Percentiles rank a stretch among this genome's conserved stretches.
Evolutionary conservation across 2,113 vertebrate species (phyloP).

Genomic region (Hypocryptadius cinnamomeus): DNA sequence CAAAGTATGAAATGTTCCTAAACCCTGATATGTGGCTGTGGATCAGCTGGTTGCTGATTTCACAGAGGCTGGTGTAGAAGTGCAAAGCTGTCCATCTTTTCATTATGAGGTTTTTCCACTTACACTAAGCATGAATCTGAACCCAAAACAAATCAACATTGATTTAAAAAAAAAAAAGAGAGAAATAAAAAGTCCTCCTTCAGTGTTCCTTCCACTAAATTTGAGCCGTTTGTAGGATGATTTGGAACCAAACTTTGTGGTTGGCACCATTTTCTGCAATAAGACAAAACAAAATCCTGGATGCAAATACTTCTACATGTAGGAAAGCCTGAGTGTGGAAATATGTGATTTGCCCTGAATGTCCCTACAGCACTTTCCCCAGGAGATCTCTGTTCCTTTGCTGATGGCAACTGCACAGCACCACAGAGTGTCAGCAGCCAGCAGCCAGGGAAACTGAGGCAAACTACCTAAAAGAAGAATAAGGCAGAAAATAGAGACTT

Average conservation of each 20-base stretch:
- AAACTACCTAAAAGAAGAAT: neutral
- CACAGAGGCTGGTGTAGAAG: neutral
- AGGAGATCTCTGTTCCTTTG: neutral
- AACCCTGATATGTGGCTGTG: neutral
- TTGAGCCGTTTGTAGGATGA: neutral
- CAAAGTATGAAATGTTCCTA: neutral
- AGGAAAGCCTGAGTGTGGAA: neutral
- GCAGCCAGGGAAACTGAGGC: neutral
- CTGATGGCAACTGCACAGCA: neutral
- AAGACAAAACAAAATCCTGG: neutral
- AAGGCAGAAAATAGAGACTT: neutral
- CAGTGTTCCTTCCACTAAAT: neutral
- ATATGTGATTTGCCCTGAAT: neutral
- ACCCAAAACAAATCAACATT: neutral
- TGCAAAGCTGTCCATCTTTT: neutral
- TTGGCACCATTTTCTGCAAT: neutral
- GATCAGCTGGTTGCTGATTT: neutral
- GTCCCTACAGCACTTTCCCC: neutral
- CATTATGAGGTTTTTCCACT: neutral
- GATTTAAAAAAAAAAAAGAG: accelerated
- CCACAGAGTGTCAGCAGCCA: neutral
- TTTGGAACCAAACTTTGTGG: neutral
- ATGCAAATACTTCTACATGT: neutral
- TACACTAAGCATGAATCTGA: neutral
- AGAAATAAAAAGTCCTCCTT: neutral